phyloP scores from a whole-genome alignment of 1,140 invertebrate species.

The Hylyphantes graminicola region DNA sequence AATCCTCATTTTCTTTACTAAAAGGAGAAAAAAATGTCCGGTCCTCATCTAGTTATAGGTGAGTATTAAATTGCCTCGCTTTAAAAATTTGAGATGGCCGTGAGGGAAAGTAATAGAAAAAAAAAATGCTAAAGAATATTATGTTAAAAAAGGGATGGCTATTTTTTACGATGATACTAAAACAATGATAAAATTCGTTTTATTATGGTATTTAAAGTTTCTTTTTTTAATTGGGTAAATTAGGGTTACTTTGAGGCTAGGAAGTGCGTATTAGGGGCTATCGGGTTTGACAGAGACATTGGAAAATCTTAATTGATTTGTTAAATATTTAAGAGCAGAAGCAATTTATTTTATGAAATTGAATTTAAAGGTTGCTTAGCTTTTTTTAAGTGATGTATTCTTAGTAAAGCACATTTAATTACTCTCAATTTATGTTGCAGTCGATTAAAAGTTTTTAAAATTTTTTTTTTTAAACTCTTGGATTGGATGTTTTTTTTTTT shows the following conservation, averaged over 20 bases:
- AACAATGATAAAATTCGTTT: conserved; percentile 60
- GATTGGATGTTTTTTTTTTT: neutral
- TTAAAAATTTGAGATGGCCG: conserved; percentile 54
- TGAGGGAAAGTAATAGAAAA: conserved; percentile 11
- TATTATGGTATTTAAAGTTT: conserved; percentile 58
- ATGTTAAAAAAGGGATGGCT: conserved; percentile 18
- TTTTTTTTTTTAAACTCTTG: neutral
- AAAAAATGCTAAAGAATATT: conserved; percentile 18
- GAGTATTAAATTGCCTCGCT: conserved; percentile 56
- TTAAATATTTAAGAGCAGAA: conserved; percentile 57
- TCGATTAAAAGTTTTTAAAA: neutral
- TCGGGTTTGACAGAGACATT: conserved; percentile 21
- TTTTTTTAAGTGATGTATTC: conserved; percentile 4
- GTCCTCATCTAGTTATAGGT: conserved; percentile 25
- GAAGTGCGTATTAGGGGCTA: conserved; percentile 24
- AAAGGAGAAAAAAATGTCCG: conserved; percentile 22
- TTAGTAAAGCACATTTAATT: no score
- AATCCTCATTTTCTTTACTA: conserved; percentile 24
- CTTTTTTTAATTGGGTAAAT: conserved; percentile 53
- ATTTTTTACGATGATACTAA: conserved; percentile 55
- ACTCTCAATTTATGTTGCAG: neutral
- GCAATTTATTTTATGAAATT: conserved; percentile 18
- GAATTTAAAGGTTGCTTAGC: conserved; percentile 22
- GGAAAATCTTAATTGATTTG: conserved; percentile 39
- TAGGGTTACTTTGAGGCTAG: conserved; percentile 26